A percentile compares a stretch with the other conserved stretches of the same genome.
These are phyloP conservation scores for Zeuzera pyrina DNA, from an alignment of 2,888 invertebrate genomes.

Conservation along the genomic window DNA sequence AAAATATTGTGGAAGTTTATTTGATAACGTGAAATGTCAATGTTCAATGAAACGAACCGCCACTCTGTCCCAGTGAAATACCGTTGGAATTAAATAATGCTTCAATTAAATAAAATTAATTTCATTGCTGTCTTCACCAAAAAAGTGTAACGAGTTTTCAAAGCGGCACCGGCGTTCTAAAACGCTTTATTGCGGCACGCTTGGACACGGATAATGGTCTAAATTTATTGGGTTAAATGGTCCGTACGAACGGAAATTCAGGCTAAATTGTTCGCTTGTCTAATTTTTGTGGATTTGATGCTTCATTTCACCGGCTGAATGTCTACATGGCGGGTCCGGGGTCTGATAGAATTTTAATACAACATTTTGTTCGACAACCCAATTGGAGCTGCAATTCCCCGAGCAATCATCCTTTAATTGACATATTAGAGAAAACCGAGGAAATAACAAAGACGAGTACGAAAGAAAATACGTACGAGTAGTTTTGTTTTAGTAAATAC, in stretches of 20 bases:
- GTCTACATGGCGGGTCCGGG: conserved; percentile 24
- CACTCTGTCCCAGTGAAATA: too few relatives aligned
- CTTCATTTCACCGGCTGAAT: conserved; percentile 43
- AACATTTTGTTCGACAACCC: conserved; percentile 22
- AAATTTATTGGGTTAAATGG: conserved; percentile 69
- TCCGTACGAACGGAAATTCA: conserved; percentile 50
- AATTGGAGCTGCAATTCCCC: conserved; percentile 11
- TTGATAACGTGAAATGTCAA: too few relatives aligned
- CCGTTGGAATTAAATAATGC: conserved; percentile 25
- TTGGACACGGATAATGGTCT: conserved; percentile 63
- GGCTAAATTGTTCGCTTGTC: conserved; percentile 58
- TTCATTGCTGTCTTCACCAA: conserved; percentile 50
- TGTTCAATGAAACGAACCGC: too few relatives aligned
- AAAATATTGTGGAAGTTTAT: background rate
- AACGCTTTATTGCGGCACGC: conserved; percentile 50
- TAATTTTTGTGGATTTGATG: conserved; percentile 61
- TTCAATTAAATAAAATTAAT: conserved; percentile 54
- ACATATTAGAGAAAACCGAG: too few relatives aligned
- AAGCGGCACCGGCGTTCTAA: conserved; percentile 49
- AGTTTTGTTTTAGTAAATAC: too few relatives aligned
- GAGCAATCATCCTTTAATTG: too few relatives aligned
- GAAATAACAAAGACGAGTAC: too few relatives aligned
- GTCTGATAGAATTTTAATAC: conserved; percentile 21
- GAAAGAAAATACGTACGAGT: too few relatives aligned
- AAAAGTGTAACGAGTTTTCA: conserved; percentile 53